A percentile compares a stretch with the other conserved stretches of the same genome.
Evolutionary conservation across 1,140 invertebrate genomes (phyloP).

Genomic region (Drosophila athabasca): DNA sequence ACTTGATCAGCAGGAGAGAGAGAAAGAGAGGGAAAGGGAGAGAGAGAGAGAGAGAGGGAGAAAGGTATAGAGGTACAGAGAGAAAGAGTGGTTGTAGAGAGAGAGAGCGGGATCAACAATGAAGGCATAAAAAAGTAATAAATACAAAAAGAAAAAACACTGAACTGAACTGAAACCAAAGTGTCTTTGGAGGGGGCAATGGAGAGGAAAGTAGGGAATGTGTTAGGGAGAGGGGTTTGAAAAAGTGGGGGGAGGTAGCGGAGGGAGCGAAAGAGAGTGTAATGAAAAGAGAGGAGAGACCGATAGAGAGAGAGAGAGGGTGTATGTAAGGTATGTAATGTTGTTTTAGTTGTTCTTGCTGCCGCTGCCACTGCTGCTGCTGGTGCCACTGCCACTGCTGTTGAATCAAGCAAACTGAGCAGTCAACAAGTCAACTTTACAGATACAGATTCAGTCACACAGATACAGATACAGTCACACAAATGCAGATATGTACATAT

Average conservation of each 20-base stretch:
- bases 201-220: conserved; percentile 6
- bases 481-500: conserved; percentile 12
- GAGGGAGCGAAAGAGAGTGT: neutral
- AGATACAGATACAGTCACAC: conserved; percentile 17
- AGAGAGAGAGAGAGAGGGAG: conserved; percentile 9
- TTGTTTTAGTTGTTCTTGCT: conserved; percentile 47
- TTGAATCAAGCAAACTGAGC: conserved; percentile 50
- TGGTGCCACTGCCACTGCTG: neutral
- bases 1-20: conserved; percentile 62
- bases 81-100: neutral
- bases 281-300: conserved; percentile 1
- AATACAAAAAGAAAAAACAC: neutral
- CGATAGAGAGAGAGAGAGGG: conserved; percentile 13
- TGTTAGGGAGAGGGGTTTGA: too few species aligned
- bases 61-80: too few species aligned
- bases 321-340: conserved; percentile 38
- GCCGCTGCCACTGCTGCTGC: conserved; percentile 12
- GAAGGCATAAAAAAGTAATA: conserved; percentile 26
- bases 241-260: too few species aligned
- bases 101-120: conserved; percentile 2
- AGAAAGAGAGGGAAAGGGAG: neutral
- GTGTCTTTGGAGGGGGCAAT: neutral
- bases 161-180: conserved; percentile 1
- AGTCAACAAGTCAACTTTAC: conserved; percentile 67
- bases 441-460: conserved; percentile 38